Base-by-base conservation (phyloP, 2,797 vertebrate genomes). In the Tokudaia tokunoshimensis region DNA sequence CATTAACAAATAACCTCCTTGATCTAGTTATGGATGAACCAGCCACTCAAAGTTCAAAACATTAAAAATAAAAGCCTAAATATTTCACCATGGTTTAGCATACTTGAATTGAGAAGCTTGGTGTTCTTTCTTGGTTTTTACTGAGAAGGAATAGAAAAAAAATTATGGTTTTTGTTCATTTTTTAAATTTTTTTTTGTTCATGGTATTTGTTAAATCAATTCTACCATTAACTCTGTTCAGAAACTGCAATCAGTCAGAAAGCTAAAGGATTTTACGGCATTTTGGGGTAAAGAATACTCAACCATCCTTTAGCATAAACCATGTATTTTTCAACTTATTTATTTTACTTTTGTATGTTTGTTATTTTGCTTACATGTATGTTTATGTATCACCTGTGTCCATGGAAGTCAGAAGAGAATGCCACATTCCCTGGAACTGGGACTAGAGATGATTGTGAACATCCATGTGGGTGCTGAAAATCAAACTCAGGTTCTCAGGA, bases 161-260 rank as follows among this genome's bases (percentile, higher is more conserved):
- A 8, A 9, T 22, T 41, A 26, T 59, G 55, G 11, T n/a, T 37
- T 82, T 59, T 59, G 34, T 6, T 81, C 3, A 13, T 15, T 59
- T 82, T 57, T 80, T 67, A 70, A n/a, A 8, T 3, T 8, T 72
- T 15, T 70, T 70, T 31, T 20, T 74, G 61, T 86, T 90, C 70
- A 63, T 41, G 81, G 72, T 61, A 14, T 72, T 92, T 96, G 94
- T 83, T 37, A 94, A 94, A 84, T 34, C 10, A 75, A 63, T 81
- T 90, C 34, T 61, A 84, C 14, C 22, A 37, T 94, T 90, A 57
- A 92, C 61, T 72, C 22, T 41, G 41, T 19, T 29, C 20, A 83
- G 47, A 83, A 96, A 82, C 24, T 67, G 14, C 10, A 82, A 96
- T 19, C 75, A 13, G 13, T 76, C 37, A 76, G 61, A 76, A 78